Evolutionary conservation across 2,888 invertebrate species (phyloP), one percentile per base, ranked within the genome.

Genomic region (Hofmannophila pseudospretella): DNA sequence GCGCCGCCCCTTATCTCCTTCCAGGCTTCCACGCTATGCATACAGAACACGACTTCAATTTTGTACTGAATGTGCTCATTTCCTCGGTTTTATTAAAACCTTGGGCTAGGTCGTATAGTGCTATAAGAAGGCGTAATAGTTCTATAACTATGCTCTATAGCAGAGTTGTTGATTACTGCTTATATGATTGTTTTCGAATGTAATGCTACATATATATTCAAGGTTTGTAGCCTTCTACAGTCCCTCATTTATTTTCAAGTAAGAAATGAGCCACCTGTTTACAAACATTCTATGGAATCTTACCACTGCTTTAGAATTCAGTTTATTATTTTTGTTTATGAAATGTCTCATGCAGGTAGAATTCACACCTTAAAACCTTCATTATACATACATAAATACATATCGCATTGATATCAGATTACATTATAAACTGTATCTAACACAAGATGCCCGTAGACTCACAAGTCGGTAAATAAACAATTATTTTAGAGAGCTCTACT

Each of bases 21-120:
- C n/a, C n/a, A n/a, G n/a, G n/a, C n/a, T n/a, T n/a, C 57, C 28
- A 14, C n/a, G 30, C 31, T 67, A 54, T 60, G 63, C 67, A 69
- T 58, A 69, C 67, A 56, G 63, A 65, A 60, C 66, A 67, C 67
- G 64, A 63, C 62, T 66, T 59, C 62, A 67, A 70, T 69, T 65
- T 65, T 51, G 48, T 57, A 57, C 63, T 61, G 58, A 66, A 65
- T 68, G 58, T 55, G 54, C 52, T 58, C 61, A 46, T 64, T 55
- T 55, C 44, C 42, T 37, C 49, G 35, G 48, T 45, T 42, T 54
- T 61, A 61, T 56, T 49, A 56, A 16, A 43, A 55, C 57, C 51
- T 49, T 49, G 34, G 53, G 54, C 44, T 54, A 47, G 54, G 52
- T 54, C 54, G 54, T 34, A 41, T 34, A 2, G 9, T n/a, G 30